Evolutionary conservation across 1,140 invertebrate species (phyloP), one percentile per base, ranked within the genome.

Genomic region (Eurosta solidaginis): DNA sequence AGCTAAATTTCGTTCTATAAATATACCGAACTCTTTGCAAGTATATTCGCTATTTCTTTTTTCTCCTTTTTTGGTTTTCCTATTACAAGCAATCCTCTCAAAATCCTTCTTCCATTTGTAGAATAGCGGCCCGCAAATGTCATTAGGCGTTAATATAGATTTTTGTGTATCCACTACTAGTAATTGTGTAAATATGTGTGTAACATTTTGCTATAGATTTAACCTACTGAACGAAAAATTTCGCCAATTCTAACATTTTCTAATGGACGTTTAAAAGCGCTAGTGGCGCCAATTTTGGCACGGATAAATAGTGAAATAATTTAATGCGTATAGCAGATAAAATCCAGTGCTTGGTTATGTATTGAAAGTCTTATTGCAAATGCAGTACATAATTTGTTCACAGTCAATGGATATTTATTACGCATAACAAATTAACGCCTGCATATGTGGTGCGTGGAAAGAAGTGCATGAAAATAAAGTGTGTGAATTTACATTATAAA

Each of bases 161-260:
- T 68, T 52, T 68, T 68, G 59, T 40, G 9, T 42, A 68, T 40
- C 12, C 45, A 22, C 49, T 68, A 29, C 6, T 54, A 12, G n/a
- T 7, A 27, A 29, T 7, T 33, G 33, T 40, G 20, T 63, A n/a
- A 40, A 17, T 68, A n/a, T 14, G 45, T 9, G 45, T 47, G 45
- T 9, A n/a, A 3, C 12, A 47, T 36, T 17, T 17, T 52, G 20
- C 49, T 68, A 40, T 40, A 9, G 59, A 40, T 17, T 68, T 68
- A 68, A 68, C 59, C 59, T 17, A 68, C n/a, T 68, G 59, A 68
- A 68, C 59, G 36, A n/a, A n/a, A n/a, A 68, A 68, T 68, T 33
- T 29, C n/a, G 59, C 59, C 33, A 40, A 29, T n/a, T 22, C 59
- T 42, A 68, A 68, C 59, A 68, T 68, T 68, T 68, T 68, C 29